A percentile compares a stretch with the other conserved stretches of the same genome.
Conservation (phyloP, 2,113 vertebrate genomes). For the human (Homo sapiens) region DNA sequence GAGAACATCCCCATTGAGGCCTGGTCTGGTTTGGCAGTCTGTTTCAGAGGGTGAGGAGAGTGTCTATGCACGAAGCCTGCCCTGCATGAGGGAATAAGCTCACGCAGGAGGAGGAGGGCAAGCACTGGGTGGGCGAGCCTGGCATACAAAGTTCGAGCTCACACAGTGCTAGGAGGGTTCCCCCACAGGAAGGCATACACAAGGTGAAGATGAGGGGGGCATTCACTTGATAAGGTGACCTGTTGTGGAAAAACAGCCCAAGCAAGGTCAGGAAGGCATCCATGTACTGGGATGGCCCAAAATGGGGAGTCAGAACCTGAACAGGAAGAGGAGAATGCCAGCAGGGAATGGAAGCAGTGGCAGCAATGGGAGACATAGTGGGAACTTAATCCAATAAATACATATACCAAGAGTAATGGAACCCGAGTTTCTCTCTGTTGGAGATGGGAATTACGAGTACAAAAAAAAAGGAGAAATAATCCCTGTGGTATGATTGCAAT, state of each 20-base stretch:
- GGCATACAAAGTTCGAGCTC: background rate
- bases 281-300: background rate
- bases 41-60: background rate
- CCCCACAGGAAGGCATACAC: background rate
- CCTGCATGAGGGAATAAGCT: background rate
- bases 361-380: background rate
- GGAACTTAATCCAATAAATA: background rate
- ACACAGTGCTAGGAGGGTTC: background rate
- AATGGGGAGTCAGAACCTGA: background rate
- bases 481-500: background rate
- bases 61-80: background rate
- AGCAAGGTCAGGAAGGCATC: background rate
- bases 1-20: rapidly evolving
- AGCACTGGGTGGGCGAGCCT: background rate
- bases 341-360: background rate
- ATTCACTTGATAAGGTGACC: rapidly evolving
- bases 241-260: background rate
- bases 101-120: background rate
- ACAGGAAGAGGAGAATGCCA: background rate
- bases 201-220: no score
- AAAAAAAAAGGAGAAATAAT: background rate
- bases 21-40: background rate
- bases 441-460: background rate
- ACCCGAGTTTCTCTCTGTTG: background rate
- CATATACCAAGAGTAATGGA: background rate